These are phyloP conservation scores for Callinectes sapidus DNA, from an alignment of 2,888 invertebrate genomes.

Conservation along the genomic window DNA sequence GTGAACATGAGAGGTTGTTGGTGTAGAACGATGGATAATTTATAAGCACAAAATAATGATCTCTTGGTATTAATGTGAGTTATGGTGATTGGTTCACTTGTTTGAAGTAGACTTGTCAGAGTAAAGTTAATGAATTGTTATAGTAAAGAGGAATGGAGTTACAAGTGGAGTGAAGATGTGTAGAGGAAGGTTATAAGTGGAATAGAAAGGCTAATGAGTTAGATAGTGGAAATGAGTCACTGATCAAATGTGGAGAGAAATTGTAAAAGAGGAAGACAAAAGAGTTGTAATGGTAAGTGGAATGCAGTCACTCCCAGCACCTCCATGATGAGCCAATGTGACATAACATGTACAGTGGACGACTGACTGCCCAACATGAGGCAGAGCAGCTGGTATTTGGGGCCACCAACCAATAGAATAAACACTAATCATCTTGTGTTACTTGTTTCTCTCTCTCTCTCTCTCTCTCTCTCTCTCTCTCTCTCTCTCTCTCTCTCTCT, in stretches of 20 bases:
- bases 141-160: neutral
- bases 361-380: neutral
- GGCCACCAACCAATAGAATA: conserved; percentile 21
- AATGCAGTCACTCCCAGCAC: neutral
- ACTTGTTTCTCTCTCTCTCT: neutral
- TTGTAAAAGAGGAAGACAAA: neutral
- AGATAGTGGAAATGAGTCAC: neutral
- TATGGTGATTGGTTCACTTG: neutral
- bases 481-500: conserved; percentile 27
- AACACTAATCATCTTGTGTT: neutral
- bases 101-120: neutral
- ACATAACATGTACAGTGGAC: neutral
- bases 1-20: too few relatives aligned
- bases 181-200: neutral
- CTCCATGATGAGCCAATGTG: neutral
- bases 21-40: neutral
- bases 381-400: conserved; percentile 36
- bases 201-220: neutral
- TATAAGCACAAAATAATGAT: neutral
- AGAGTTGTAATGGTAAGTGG: neutral
- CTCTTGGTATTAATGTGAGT: neutral
- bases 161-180: neutral
- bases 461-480: conserved; percentile 31
- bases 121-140: too few relatives aligned
- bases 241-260: neutral